phyloP scores from a whole-genome alignment of 2,113 vertebrate genomes.

The Leiothrix lutea region DNA sequence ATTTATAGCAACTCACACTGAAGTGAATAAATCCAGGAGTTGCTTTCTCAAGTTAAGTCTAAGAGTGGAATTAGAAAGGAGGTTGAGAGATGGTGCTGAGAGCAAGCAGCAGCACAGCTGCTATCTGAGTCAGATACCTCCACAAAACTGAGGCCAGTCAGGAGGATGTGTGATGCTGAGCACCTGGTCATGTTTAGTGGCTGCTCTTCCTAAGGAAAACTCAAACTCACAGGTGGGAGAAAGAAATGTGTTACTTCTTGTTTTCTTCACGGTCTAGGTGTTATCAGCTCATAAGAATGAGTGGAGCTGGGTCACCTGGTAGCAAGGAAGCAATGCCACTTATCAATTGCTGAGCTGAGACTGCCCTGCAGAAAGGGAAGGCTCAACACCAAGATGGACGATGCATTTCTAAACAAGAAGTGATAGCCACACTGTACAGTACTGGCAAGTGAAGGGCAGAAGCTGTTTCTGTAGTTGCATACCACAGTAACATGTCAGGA shows the following conservation, averaged over 20 bases:
- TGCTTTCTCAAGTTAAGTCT: not conserved
- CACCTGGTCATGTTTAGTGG: not conserved
- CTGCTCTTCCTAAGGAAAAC: not conserved
- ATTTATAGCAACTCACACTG: not conserved
- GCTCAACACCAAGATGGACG: not conserved
- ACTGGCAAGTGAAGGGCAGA: not conserved
- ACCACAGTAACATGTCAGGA: not conserved
- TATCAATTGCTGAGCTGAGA: not conserved
- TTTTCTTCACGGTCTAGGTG: not conserved
- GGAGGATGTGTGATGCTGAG: not conserved
- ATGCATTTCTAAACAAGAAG: not conserved
- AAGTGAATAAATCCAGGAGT: not conserved
- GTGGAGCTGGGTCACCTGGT: not conserved
- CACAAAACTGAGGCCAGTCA: not conserved
- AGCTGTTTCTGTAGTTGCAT: not conserved
- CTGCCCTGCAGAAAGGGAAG: not conserved
- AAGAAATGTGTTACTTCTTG: not conserved
- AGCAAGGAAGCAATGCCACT: not conserved
- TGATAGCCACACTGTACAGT: rapidly evolving
- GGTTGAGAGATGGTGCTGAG: not conserved
- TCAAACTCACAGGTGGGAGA: not conserved
- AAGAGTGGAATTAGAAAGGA: not conserved
- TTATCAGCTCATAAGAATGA: not conserved
- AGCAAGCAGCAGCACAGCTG: not conserved
- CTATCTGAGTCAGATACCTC: not conserved